A percentile compares a stretch with the other conserved stretches of the same genome.
Conservation (phyloP, 2,797 vertebrate genomes). For the Peromyscus eremicus region DNA sequence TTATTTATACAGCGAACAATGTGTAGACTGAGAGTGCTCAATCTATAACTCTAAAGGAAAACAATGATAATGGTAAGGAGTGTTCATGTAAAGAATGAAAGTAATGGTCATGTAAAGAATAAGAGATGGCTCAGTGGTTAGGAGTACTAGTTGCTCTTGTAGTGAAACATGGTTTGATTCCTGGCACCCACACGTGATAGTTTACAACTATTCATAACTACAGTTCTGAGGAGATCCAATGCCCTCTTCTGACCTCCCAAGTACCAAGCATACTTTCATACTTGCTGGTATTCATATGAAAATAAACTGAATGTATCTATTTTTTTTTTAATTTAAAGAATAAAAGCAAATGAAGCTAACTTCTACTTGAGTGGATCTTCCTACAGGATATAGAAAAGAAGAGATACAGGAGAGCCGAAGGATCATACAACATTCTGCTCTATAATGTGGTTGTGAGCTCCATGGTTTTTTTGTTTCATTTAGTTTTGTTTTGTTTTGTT, state of each 20-base stretch:
- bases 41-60: neutral
- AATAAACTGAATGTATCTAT: neutral
- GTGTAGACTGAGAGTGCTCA: neutral
- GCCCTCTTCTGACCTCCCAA: neutral
- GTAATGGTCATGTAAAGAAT: neutral
- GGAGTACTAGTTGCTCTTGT: neutral
- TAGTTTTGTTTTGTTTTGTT: neutral
- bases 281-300: neutral
- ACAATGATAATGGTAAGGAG: too few relatives aligned
- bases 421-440: neutral
- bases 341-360: neutral
- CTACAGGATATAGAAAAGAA: neutral
- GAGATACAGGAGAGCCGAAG: neutral
- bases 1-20: neutral
- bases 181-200: fast-evolving
- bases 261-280: too few relatives aligned
- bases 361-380: neutral
- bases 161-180: neutral
- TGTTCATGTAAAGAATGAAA: neutral
- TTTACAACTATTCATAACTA: neutral
- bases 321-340: neutral
- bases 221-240: neutral
- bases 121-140: neutral
- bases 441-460: neutral
- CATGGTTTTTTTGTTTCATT: neutral